phyloP scores from a whole-genome alignment of 37 sponge, comb jelly and placozoan genomes.

The Bolinopsis microptera region DNA sequence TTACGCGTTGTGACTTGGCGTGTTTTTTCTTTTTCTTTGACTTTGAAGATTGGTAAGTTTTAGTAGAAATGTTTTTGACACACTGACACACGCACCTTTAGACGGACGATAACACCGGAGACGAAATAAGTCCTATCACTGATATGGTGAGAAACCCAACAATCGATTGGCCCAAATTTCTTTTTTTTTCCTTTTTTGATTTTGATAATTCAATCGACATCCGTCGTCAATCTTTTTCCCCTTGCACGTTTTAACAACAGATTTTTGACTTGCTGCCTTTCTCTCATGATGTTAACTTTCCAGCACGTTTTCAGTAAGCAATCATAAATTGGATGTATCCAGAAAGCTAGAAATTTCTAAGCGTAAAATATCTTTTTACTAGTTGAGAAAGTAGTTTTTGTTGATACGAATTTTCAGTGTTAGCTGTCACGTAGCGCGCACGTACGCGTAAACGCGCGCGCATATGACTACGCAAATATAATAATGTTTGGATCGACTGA shows the following conservation, averaged over 20 bases:
- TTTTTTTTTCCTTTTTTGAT: neutral
- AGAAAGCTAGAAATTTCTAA: neutral
- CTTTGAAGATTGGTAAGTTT: no score
- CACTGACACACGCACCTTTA: neutral
- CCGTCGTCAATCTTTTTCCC: neutral
- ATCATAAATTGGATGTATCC: neutral
- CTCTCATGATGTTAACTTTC: neutral
- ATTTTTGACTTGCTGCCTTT: neutral
- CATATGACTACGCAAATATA: neutral
- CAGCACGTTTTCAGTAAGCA: neutral
- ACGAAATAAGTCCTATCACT: neutral
- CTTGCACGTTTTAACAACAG: neutral
- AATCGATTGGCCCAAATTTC: neutral
- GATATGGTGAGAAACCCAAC: neutral
- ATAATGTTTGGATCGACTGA: neutral
- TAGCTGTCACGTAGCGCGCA: neutral
- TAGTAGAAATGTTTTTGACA: no score
- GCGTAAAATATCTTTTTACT: neutral
- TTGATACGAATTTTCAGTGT: neutral
- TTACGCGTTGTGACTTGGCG: no score
- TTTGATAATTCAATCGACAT: neutral
- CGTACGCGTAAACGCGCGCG: neutral
- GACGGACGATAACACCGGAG: neutral
- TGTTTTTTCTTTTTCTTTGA: no score
- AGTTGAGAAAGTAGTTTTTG: neutral